These are phyloP conservation scores for Gymnoscopelus braueri DNA, from an alignment of 2,797 vertebrate species.

Conservation along the genomic window DNA sequence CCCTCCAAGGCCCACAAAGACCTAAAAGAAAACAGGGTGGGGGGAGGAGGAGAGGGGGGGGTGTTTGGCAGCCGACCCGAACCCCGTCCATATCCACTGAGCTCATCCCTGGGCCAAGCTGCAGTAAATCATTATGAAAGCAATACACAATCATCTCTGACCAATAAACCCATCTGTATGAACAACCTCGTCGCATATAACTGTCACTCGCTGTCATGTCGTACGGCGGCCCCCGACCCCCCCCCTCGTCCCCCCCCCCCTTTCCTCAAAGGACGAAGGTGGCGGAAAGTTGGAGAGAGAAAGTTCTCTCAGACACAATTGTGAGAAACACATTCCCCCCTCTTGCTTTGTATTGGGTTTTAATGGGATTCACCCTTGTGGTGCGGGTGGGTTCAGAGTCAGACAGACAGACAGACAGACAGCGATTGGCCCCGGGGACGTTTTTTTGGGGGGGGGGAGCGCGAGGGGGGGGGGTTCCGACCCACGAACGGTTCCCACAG, in stretches of 20 bases:
- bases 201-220: conserved; percentile 72
- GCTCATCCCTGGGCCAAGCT: conserved; percentile 81
- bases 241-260: no score
- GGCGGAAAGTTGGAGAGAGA: conserved; percentile 20
- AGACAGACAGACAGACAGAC: conserved; percentile 10
- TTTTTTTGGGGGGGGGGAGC: conserved; percentile 14
- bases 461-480: background rate
- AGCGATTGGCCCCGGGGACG: conserved; percentile 40
- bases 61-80: conserved; percentile 82
- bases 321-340: conserved; percentile 21
- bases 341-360: conserved; percentile 10
- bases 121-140: conserved; percentile 91
- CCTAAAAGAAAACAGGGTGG: conserved; percentile 75
- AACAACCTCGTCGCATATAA: conserved; percentile 78
- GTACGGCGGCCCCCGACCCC: background rate
- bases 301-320: conserved; percentile 22
- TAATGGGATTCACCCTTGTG: conserved; percentile 37
- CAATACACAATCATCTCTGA: conserved; percentile 83
- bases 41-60: conserved; percentile 31
- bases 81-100: conserved; percentile 78
- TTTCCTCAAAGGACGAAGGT: conserved; percentile 21
- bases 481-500: conserved; percentile 38
- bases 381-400: background rate
- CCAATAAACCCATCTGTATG: conserved; percentile 77
- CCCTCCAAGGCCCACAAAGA: conserved; percentile 85